Evolutionary conservation across 2,113 vertebrate genomes (phyloP).

Genomic region (Cercopithecus mona): DNA sequence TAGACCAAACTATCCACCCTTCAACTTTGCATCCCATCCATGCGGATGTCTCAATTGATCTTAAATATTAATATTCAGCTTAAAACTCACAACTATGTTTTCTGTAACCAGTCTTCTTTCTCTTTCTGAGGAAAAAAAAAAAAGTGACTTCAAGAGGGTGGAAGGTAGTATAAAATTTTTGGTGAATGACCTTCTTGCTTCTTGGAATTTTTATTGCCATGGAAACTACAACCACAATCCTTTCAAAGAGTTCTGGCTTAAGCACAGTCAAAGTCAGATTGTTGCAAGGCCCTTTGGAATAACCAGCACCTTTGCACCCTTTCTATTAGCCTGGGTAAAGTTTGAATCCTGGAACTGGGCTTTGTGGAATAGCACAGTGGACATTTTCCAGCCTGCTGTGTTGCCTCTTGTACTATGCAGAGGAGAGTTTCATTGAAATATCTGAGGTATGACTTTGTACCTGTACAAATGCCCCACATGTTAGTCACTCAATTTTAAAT

Average conservation of each 20-base stretch:
- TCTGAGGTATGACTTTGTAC: neutral
- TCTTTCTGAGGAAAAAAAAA: neutral
- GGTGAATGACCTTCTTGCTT: neutral
- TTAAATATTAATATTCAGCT: constrained; percentile 1
- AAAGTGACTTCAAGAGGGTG: neutral
- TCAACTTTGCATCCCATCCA: neutral
- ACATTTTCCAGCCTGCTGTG: neutral
- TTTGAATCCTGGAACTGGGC: neutral
- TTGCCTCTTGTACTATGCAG: neutral
- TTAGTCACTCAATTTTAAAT: neutral
- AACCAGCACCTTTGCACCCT: neutral
- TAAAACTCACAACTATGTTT: neutral
- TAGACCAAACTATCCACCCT: neutral
- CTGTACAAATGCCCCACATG: neutral
- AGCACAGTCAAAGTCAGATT: neutral
- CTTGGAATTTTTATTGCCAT: constrained; percentile 4
- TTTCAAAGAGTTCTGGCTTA: neutral
- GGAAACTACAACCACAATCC: neutral
- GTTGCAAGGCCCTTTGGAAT: neutral
- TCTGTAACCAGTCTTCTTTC: neutral
- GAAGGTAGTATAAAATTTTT: neutral
- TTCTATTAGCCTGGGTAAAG: neutral
- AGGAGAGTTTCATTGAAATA: neutral
- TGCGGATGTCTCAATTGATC: neutral
- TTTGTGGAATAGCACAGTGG: neutral